Evolutionary conservation across 2,113 vertebrate genomes (phyloP).

Genomic region (Odocoileus hemionus): DNA sequence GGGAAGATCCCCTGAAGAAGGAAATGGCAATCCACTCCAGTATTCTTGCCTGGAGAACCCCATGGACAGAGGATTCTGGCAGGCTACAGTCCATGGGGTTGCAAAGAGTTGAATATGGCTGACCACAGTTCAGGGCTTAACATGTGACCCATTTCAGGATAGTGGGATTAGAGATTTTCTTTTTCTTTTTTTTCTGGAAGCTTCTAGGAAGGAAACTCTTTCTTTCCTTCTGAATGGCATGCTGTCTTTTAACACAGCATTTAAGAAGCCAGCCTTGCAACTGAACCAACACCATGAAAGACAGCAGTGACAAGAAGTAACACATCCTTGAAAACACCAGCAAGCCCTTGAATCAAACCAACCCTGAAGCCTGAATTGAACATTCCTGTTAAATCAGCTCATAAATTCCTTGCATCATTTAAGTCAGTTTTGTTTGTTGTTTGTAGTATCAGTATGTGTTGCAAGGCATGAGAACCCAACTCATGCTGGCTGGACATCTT

Average conservation of each 20-base stretch:
- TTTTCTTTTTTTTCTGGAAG: neutral
- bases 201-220: neutral
- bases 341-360: neutral
- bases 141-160: neutral
- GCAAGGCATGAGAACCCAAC: neutral
- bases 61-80: neutral
- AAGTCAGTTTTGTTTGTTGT: neutral
- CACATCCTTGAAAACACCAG: neutral
- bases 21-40: neutral
- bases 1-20: neutral
- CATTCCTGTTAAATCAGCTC: neutral
- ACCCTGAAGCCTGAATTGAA: neutral
- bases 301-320: neutral
- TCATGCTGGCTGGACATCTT: neutral
- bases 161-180: neutral
- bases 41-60: neutral
- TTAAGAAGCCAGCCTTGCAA: neutral
- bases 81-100: neutral
- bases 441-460: neutral
- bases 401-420: neutral
- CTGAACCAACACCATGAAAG: neutral
- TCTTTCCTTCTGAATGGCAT: neutral
- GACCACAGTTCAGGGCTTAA: neutral
- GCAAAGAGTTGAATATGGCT: neutral
- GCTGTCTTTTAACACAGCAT: neutral